Evolutionary conservation across 1,140 invertebrate species (phyloP).

Genomic region (Nephotettix cincticeps): DNA sequence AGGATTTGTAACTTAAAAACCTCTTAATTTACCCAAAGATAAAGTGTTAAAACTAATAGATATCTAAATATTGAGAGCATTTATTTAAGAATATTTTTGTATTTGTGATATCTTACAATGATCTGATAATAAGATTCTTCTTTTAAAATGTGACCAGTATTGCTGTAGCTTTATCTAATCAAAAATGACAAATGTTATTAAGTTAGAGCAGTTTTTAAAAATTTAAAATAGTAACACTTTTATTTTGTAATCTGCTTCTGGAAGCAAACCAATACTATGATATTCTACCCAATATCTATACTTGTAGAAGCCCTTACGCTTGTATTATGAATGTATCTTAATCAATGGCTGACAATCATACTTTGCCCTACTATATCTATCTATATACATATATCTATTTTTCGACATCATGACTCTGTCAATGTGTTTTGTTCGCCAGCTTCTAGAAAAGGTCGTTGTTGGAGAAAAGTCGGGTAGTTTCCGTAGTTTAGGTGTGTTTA

Average conservation of each 20-base stretch:
- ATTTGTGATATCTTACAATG: not conserved
- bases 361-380: conserved; percentile 22
- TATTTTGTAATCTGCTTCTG: not conserved
- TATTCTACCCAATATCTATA: not conserved
- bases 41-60: not conserved
- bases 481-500: conserved; percentile 18
- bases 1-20: no score
- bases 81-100: not conserved
- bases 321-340: conserved; percentile 17
- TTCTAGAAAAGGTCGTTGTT: not conserved
- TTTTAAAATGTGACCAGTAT: conserved; percentile 9
- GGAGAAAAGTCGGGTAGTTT: not conserved
- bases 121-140: not conserved
- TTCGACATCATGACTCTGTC: conserved; percentile 12
- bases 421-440: conserved; percentile 18
- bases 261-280: not conserved
- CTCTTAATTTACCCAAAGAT: no score
- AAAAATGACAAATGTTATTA: not conserved
- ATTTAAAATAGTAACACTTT: not conserved
- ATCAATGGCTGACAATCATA: conserved; percentile 29
- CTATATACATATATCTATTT: conserved; percentile 18
- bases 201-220: not conserved
- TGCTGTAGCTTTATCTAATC: conserved; percentile 22
- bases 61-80: not conserved
- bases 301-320: conserved; percentile 12